A percentile compares a stretch with the other conserved stretches of the same genome.
Evolutionary conservation across 37 sponge, comb jelly and placozoan genomes (phyloP).

Genomic region (Cliona cf. orientalis): DNA sequence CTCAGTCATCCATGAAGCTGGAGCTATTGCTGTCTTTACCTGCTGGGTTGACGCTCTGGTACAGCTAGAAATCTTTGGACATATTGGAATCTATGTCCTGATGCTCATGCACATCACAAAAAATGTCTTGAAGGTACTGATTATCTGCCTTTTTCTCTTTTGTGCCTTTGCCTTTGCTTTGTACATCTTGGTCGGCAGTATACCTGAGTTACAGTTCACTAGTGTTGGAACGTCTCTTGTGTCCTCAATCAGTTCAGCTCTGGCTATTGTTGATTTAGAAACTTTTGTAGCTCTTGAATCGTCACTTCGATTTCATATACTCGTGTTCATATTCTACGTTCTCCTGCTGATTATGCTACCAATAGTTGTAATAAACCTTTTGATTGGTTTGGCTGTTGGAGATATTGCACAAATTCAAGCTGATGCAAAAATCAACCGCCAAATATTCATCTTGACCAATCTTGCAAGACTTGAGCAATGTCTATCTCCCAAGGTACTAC

Average conservation of each 20-base stretch:
- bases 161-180: constrained; percentile 77
- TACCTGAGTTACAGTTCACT: constrained; percentile 7
- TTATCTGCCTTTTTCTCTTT: constrained; percentile 48
- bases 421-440: constrained; percentile 59
- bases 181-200: constrained; percentile 59
- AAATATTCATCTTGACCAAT: no score
- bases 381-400: constrained; percentile 93
- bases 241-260: constrained; percentile 31
- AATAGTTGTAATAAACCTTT: constrained; percentile 80
- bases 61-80: constrained; percentile 34
- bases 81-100: constrained; percentile 81
- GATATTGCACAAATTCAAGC: constrained; percentile 79
- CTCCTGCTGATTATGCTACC: constrained; percentile 63
- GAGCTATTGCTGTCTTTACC: constrained; percentile 73
- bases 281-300: constrained; percentile 15
- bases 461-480: no score
- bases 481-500: no score
- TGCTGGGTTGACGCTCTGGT: constrained; percentile 73
- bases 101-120: constrained; percentile 78
- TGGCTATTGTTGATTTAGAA: constrained; percentile 63
- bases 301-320: constrained; percentile 23
- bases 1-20: constrained; percentile 53
- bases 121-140: constrained; percentile 53
- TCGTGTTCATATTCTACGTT: constrained; percentile 60
- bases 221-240: constrained; percentile 43